A percentile compares a stretch with the other conserved stretches of the same genome.
phyloP scores from a whole-genome alignment of 2,797 vertebrate species.

The Lagocephalus sceleratus region DNA sequence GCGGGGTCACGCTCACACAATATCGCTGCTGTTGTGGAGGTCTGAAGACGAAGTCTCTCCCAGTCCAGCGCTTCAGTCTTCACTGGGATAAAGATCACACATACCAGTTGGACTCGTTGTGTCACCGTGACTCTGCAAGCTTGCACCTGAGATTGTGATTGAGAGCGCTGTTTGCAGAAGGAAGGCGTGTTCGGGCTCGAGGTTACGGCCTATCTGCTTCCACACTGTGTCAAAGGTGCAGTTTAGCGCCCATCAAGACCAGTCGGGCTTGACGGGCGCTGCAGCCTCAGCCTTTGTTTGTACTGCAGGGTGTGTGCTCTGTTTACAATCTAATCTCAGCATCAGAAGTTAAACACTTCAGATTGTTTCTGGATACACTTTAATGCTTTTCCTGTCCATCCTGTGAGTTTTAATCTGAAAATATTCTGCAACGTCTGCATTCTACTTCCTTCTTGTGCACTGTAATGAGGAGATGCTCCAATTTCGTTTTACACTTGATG shows the following conservation, averaged over 20 bases:
- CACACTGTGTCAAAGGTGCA: no score
- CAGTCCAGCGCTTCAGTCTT: not conserved
- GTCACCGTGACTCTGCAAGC: slow-evolving; percentile 7
- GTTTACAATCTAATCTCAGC: not conserved
- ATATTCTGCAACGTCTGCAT: not conserved
- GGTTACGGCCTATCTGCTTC: no score
- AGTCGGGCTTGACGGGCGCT: not conserved
- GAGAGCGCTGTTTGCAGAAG: not conserved
- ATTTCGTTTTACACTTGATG: no score
- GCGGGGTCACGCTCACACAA: no score
- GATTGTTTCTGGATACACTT: no score
- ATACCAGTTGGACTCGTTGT: not conserved
- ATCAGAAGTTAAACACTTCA: not conserved
- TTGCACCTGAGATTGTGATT: not conserved
- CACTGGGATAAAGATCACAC: not conserved
- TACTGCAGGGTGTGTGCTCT: not conserved
- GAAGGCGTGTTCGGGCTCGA: not conserved
- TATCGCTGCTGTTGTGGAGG: no score
- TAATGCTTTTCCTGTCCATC: no score
- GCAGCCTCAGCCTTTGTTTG: not conserved
- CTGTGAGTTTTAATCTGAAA: no score
- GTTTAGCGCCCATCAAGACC: not conserved
- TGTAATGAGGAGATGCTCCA: no score
- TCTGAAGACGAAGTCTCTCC: no score
- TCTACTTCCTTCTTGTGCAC: no score